These are phyloP conservation scores for Thecocarcelia acutangulata DNA, from an alignment of 2,888 invertebrate species.

Conservation along the genomic window DNA sequence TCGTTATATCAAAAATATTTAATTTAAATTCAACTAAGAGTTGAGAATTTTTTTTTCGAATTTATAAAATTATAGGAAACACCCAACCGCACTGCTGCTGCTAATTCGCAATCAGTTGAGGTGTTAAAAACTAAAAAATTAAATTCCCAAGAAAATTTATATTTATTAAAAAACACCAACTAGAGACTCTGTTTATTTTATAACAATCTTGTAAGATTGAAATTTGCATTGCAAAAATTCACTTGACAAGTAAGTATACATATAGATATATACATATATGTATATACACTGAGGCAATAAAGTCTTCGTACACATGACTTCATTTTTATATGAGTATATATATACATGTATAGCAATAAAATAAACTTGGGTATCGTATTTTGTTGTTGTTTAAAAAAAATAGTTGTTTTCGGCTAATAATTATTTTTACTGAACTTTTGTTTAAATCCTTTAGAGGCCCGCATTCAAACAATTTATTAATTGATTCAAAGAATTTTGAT, in stretches of 20 bases:
- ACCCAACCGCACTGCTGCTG: slow-evolving; percentile 23
- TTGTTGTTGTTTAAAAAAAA: no score
- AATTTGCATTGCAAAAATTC: neutral
- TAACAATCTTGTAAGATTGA: neutral
- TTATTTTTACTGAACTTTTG: no score
- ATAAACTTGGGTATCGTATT: no score
- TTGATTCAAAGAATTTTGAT: no score
- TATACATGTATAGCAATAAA: no score
- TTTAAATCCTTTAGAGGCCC: no score
- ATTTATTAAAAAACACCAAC: slow-evolving; percentile 14
- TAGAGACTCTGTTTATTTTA: neutral
- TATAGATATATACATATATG: neutral
- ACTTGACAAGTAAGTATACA: neutral
- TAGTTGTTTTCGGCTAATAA: no score
- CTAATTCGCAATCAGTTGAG: neutral
- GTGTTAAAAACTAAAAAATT: slow-evolving; percentile 4
- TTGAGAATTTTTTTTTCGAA: no score
- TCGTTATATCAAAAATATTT: slow-evolving; percentile 4
- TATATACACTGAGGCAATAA: neutral
- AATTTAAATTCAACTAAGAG: neutral
- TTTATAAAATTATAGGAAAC: neutral
- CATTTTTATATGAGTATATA: no score
- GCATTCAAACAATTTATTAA: no score
- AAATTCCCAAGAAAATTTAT: slow-evolving; percentile 47
- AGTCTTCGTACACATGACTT: no score